Base-by-base conservation (phyloP, 2,797 vertebrate genomes). In the Bovichtus diacanthus region DNA sequence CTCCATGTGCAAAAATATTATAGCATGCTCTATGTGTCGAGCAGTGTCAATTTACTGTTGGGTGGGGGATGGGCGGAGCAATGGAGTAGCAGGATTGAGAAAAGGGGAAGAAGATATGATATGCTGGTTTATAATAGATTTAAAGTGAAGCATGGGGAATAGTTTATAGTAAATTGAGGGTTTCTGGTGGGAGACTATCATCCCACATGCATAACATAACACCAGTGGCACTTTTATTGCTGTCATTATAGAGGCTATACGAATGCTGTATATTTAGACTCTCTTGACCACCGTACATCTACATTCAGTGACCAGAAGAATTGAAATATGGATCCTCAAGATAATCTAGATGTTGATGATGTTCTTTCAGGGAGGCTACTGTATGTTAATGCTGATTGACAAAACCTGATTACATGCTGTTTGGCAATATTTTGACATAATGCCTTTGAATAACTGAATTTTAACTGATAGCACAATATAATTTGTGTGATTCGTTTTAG, bases 41-140 rank as follows among this genome's bases (percentile, higher is more conserved):
- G 84, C 74, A 47, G 86, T 87, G 89, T 91, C 86, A 87, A 68
- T 92, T 91, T 86, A 90, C 84, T 67, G 75, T 25, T 69, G 41
- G 55, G 41, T 53, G 56, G 63, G 56, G 49, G 80, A 47, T 61
- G 79, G 84, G 74, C 43, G 38, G 41, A 69, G 47, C 56, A 38
- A 18, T 36, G 38, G 76, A 76, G 66, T 31, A 74, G 70, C 34
- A 70, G 23, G 63, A 78, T 64, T 75, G 79, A 73, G 70, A 43
- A 39, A 70, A 67, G 61, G 80, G 78, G 23, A 76, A 78, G 70
- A 43, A 41, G 38, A 41, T n/a, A 70, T 78, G 78, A 80, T 76
- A 76, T 27, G 55, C 29, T 21, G 67, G 70, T 69, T 80, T 77
- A 67, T 69, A 21, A 51, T 25, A 80, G 73, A 84, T 79, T 83